Evolutionary conservation across 2,888 invertebrate species (phyloP).

Genomic region (Hirtodrosophila duncani): DNA sequence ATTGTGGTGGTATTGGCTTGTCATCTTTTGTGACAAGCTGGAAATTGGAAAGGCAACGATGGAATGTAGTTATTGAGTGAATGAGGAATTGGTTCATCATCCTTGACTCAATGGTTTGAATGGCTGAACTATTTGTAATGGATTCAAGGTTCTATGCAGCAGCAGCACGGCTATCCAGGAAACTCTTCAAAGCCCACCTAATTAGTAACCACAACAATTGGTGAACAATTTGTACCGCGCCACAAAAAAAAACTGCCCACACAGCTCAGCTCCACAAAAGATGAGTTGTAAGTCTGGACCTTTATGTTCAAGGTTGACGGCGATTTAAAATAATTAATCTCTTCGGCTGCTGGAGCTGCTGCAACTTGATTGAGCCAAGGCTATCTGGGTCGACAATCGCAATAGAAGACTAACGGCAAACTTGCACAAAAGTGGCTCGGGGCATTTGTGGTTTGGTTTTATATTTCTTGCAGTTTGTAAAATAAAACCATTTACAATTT

Average conservation of each 20-base stretch:
- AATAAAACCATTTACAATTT: constrained; percentile 44
- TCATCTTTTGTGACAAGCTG: constrained; percentile 58
- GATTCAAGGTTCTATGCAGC: constrained; percentile 10
- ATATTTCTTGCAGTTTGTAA: constrained; percentile 50
- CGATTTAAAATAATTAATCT: constrained; percentile 63
- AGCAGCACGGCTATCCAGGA: constrained; percentile 28
- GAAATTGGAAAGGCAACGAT: constrained; percentile 56
- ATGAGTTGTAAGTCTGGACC: constrained; percentile 9
- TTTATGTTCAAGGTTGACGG: constrained; percentile 41
- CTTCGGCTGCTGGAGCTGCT: constrained; percentile 19
- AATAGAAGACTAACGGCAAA: constrained; percentile 28
- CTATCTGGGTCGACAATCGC: constrained; percentile 6
- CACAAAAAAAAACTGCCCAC: constrained; percentile 26
- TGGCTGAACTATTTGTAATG: constrained; percentile 27
- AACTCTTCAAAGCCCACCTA: constrained; percentile 23
- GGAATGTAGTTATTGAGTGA: constrained; percentile 3
- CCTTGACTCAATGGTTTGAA: constrained; percentile 42
- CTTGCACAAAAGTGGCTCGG: constrained; percentile 44
- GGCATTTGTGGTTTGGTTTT: constrained; percentile 12
- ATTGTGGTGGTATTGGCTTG: constrained; percentile 53
- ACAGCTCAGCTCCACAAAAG: constrained; percentile 19
- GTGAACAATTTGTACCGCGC: constrained; percentile 41
- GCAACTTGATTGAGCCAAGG: constrained; percentile 50
- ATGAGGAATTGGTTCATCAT: constrained; percentile 47
- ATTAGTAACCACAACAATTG: constrained; percentile 35